Base-by-base conservation (phyloP, 2,888 invertebrate species). In the Ptychoptera albimana region DNA sequence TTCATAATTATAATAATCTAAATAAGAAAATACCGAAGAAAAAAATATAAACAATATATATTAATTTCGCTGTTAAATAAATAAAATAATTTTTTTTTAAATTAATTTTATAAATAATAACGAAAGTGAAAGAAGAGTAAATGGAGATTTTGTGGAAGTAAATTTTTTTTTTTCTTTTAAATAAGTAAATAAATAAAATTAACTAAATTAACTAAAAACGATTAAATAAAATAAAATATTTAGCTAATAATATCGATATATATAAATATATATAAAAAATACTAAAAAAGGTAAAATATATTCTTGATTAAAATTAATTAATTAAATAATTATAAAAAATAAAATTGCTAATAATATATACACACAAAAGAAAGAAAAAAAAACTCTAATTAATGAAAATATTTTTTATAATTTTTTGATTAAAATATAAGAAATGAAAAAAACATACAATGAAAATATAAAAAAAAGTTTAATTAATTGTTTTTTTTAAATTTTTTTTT, bases 381-480 rank as follows among this genome's bases (percentile, higher is more conserved):
- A 7, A 32, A 32, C 2, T 9, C 3, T 7, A 32, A 7, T 7
- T 7, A 32, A 9, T 32, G 9, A 32, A 32, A 11, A n/a, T 11
- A 32, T n/a, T 32, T 32, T 32, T 32, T 36, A 36, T 36, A 36
- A 36, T 8, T 13, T 36, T 11, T 32, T 14, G 14, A 30, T 8
- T 15, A 30, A 31, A 39, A 8, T 15, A 29, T 32, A 13, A 41
- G 15, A 34, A 41, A 12, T 16, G 23, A 15, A 32, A 34, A 34
- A 9, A 41, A 42, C 15, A 16, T 34, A 11, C 23, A 42, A 14
- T 23, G 29, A 42, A 42, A 34, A 34, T 11, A 42, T 14, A 35
- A 42, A 7, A 35, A 35, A 41, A 41, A 34, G 11, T 34, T 30
- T 42, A 34, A 40, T 15, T 11, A 40, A 40, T 40, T 23, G 23